Evolutionary conservation across 2,888 invertebrate species (phyloP).

Genomic region (Anoncus sp.): DNA sequence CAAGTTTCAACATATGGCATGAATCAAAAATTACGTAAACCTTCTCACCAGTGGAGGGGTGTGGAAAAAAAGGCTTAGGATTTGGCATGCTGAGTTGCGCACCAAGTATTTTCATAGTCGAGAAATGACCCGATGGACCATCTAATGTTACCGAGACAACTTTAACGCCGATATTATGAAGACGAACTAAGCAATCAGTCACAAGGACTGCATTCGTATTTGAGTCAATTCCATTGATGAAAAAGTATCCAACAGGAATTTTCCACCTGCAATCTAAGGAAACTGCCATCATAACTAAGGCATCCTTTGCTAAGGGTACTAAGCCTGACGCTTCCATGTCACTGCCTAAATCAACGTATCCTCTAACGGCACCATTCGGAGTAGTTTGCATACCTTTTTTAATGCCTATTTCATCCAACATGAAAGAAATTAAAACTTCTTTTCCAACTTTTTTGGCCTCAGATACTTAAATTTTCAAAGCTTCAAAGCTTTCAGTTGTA

Average conservation of each 20-base stretch:
- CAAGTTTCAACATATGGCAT: no score
- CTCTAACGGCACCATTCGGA: slow-evolving; percentile 53
- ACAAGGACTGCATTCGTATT: slow-evolving; percentile 5
- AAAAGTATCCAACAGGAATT: slow-evolving; percentile 61
- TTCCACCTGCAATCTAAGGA: no score
- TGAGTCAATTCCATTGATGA: slow-evolving; percentile 47
- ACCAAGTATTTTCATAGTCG: slow-evolving; percentile 56
- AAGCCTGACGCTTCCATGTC: slow-evolving; percentile 43
- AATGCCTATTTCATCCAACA: slow-evolving; percentile 65
- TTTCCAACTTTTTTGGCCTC: slow-evolving; percentile 34
- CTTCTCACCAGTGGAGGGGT: background rate
- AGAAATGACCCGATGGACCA: slow-evolving; percentile 58
- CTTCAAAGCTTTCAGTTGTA: slow-evolving; percentile 57
- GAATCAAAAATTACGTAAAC: no score
- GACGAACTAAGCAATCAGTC: slow-evolving; percentile 33
- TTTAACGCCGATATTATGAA: slow-evolving; percentile 54
- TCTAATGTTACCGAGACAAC: slow-evolving; percentile 60
- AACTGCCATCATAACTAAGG: no score
- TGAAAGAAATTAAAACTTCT: slow-evolving; percentile 52
- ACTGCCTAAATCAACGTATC: slow-evolving; percentile 65
- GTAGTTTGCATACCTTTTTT: slow-evolving; percentile 49
- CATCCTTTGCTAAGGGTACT: no score
- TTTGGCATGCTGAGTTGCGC: background rate
- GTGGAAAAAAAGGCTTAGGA: no score
- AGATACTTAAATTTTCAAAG: slow-evolving; percentile 42